phyloP scores from a whole-genome alignment of 2,888 invertebrate species.

The Crocallis elinguaria region DNA sequence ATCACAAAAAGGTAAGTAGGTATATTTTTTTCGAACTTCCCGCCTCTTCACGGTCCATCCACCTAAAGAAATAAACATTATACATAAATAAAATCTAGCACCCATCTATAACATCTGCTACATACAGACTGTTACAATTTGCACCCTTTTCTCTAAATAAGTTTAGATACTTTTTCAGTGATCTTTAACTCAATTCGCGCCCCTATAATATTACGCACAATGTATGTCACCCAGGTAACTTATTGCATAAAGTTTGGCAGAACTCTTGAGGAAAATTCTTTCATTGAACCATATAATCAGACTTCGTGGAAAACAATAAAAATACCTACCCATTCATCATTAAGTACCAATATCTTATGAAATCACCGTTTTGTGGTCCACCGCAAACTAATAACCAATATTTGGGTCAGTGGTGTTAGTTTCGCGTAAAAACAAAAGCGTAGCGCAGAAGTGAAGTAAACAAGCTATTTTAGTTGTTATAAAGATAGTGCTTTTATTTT shows the following conservation, averaged over 20 bases:
- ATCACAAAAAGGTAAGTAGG: no score
- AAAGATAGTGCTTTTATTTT: conserved; percentile 50
- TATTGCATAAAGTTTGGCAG: conserved; percentile 7
- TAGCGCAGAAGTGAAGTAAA: conserved; percentile 29
- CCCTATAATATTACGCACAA: not conserved
- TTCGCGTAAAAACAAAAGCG: conserved; percentile 39
- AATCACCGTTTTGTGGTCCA: conserved; percentile 34
- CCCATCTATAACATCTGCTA: no score
- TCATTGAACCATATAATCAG: conserved; percentile 1
- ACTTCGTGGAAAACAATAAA: conserved; percentile 23
- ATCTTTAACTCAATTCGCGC: not conserved
- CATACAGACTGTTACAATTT: no score
- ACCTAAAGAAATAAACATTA: no score
- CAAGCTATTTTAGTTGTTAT: conserved; percentile 36
- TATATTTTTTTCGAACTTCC: no score
- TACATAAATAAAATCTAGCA: no score
- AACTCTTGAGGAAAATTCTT: conserved; percentile 20
- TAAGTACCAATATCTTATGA: conserved; percentile 30
- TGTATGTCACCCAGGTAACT: conserved; percentile 5
- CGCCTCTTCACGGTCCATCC: no score
- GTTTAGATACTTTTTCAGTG: not conserved
- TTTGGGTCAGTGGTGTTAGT: conserved; percentile 45
- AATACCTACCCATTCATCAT: conserved; percentile 14
- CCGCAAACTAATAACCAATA: conserved; percentile 42
- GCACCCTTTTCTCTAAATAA: no score